Evolutionary conservation across 2,113 vertebrate genomes (phyloP).

Genomic region (Ageneiosus marmoratus): DNA sequence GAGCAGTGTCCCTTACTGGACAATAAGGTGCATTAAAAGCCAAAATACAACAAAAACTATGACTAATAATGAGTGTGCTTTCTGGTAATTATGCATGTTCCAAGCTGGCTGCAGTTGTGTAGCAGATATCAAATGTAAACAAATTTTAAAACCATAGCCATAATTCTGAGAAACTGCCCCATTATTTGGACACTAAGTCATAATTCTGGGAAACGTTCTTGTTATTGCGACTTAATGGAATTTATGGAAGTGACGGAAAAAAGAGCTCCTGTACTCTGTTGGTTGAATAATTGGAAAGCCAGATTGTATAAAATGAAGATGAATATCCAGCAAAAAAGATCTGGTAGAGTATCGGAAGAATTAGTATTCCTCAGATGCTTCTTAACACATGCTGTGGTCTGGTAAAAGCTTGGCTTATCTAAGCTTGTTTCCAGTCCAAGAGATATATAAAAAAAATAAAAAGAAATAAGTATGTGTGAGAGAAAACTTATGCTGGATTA

Average conservation of each 20-base stretch:
- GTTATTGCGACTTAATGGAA: neutral
- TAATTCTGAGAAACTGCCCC: constrained; percentile 5
- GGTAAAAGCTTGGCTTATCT: neutral
- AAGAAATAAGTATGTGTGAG: constrained; percentile 19
- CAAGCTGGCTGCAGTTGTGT: neutral
- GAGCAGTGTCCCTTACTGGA: neutral
- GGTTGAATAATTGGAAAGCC: neutral
- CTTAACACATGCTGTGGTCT: neutral
- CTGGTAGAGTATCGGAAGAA: neutral
- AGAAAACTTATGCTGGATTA: constrained; percentile 20
- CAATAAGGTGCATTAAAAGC: neutral
- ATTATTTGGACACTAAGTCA: neutral
- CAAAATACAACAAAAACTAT: neutral
- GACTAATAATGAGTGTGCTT: neutral
- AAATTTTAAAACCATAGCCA: neutral
- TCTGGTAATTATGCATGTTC: neutral
- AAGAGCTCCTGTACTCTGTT: neutral
- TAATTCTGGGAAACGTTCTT: neutral
- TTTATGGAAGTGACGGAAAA: too few species aligned
- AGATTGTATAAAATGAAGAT: constrained; percentile 1
- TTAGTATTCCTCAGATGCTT: neutral
- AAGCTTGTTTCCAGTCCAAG: neutral
- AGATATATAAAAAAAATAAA: constrained; percentile 16
- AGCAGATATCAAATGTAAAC: neutral
- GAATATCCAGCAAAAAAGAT: too few species aligned